A percentile compares a stretch with the other conserved stretches of the same genome.
These are phyloP conservation scores for Phymastichus coffea DNA, from an alignment of 1,140 invertebrate species.

Conservation along the genomic window DNA sequence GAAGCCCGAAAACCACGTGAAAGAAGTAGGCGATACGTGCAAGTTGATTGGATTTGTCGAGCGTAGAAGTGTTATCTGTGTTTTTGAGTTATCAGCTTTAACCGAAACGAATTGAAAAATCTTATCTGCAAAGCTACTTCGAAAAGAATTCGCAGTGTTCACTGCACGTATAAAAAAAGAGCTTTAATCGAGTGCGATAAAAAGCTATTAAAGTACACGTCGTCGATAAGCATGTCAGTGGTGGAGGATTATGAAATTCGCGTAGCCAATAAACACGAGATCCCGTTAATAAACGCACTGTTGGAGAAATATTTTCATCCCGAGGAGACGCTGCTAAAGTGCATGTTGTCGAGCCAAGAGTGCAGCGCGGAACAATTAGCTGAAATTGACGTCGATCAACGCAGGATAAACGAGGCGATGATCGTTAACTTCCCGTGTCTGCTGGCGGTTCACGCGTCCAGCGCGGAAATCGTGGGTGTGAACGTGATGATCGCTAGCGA, in stretches of 20 bases:
- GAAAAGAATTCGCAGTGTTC: too few relatives aligned
- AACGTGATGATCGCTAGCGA: slow-evolving; percentile 23
- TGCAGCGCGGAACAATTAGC: background rate
- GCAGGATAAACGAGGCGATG: slow-evolving; percentile 17
- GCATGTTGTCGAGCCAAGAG: slow-evolving; percentile 7
- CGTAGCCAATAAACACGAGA: background rate
- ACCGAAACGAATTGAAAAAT: too few relatives aligned
- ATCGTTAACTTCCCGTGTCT: slow-evolving; percentile 22
- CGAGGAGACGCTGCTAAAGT: slow-evolving; percentile 31
- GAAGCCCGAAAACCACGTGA: too few relatives aligned
- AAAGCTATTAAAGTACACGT: too few relatives aligned
- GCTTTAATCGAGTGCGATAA: too few relatives aligned
- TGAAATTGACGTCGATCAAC: slow-evolving; percentile 21
- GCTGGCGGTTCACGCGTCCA: slow-evolving; percentile 10
- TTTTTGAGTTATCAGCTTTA: too few relatives aligned
- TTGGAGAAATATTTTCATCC: slow-evolving; percentile 28
- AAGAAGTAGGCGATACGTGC: too few relatives aligned
- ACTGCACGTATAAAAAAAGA: too few relatives aligned
- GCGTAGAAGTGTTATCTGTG: too few relatives aligned
- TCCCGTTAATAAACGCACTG: background rate
- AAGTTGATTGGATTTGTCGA: too few relatives aligned
- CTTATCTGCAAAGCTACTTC: too few relatives aligned
- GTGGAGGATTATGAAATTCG: background rate
- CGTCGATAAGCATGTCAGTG: background rate
- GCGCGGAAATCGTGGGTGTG: slow-evolving; percentile 24